Evolutionary conservation across 1,140 invertebrate species (phyloP).

Genomic region (fruit fly (Drosophila melanogaster)): Release_6_plus_ISO1_MT NT_033779.5:15179001-15179500

Average conservation of each 20-base stretch:
- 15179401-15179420: conserved; percentile 83
- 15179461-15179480: conserved; percentile 31
- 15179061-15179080: background rate
- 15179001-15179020: conserved; percentile 78
- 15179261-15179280: background rate
- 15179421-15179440: conserved; percentile 83
- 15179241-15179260: background rate
- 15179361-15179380: conserved; percentile 79
- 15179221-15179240: no score
- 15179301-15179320: conserved; percentile 45
- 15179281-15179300: background rate
- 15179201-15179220: no score
- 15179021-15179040: conserved; percentile 79
- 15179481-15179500: conserved; percentile 41
- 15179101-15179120: conserved; percentile 43
- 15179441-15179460: conserved; percentile 64
- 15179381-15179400: conserved; percentile 80
- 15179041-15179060: conserved; percentile 50
- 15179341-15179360: conserved; percentile 35
- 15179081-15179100: conserved; percentile 21
- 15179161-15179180: background rate
- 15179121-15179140: conserved; percentile 54
- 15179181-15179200: no score
- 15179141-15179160: background rate
- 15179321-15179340: conserved; percentile 73